Percentiles rank a stretch among this genome's conserved stretches.
Conservation (phyloP, 1,140 invertebrate genomes). For the Ooceraea biroi region DNA sequence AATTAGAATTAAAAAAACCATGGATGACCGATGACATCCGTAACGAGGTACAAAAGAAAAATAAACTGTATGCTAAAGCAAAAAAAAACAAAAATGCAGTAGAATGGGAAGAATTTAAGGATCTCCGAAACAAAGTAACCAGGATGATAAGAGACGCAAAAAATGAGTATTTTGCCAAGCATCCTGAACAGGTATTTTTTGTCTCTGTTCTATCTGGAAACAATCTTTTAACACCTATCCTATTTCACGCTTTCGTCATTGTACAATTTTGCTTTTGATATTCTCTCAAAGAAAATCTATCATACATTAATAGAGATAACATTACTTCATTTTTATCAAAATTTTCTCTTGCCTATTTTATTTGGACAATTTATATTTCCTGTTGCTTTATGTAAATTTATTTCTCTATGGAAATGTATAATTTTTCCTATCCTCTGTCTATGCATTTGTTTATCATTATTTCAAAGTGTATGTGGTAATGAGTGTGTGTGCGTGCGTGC, state of each 20-base stretch:
- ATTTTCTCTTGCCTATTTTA: background rate
- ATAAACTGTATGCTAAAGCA: slow-evolving; percentile 86
- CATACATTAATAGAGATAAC: background rate
- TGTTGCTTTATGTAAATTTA: background rate
- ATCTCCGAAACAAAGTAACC: slow-evolving; percentile 87
- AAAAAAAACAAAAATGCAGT: slow-evolving; percentile 86
- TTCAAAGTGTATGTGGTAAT: background rate
- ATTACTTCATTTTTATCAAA: background rate
- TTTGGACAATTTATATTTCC: background rate
- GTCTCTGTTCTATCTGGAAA: slow-evolving; percentile 13
- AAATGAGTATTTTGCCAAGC: slow-evolving; percentile 86
- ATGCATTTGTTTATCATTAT: slow-evolving; percentile 13
- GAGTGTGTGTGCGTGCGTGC: background rate
- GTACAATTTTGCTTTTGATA: background rate
- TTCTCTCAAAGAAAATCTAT: background rate
- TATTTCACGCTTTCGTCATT: background rate
- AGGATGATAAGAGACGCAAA: slow-evolving; percentile 87
- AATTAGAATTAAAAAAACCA: slow-evolving; percentile 85
- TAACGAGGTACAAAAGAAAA: slow-evolving; percentile 87
- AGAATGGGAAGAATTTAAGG: slow-evolving; percentile 87
- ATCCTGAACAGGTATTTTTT: slow-evolving; percentile 86
- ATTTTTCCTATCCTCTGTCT: too few species aligned
- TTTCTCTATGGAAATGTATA: too few species aligned
- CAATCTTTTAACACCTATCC: background rate
- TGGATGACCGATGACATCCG: slow-evolving; percentile 87